Conservation (phyloP, 2,113 vertebrate genomes). For the Oenanthe oenanthe region DNA sequence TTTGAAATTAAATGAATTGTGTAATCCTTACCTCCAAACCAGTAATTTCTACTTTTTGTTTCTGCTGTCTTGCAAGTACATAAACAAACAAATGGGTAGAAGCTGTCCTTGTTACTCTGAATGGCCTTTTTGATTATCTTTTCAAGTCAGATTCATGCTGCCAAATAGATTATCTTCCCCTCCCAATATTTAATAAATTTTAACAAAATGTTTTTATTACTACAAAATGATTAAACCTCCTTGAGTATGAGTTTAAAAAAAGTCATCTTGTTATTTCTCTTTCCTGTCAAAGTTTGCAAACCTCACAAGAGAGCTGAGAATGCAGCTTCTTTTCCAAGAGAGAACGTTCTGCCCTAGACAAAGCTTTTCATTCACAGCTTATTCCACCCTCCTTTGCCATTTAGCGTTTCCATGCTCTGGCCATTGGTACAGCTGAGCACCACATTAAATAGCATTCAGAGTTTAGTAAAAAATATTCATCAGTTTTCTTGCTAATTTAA, state of each 20-base stretch:
- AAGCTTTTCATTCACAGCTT: neutral
- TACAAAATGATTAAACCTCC: neutral
- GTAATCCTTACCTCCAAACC: neutral
- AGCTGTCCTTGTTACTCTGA: neutral
- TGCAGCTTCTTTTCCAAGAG: neutral
- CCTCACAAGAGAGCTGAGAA: neutral
- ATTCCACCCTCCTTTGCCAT: neutral
- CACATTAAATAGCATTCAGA: neutral
- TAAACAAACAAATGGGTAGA: neutral
- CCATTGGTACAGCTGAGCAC: neutral
- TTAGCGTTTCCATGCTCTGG: neutral
- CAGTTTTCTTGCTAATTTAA: neutral
- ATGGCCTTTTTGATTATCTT: neutral
- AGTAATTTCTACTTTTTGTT: neutral
- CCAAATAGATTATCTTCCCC: neutral
- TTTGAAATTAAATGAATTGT: neutral
- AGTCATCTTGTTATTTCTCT: neutral
- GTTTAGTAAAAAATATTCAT: neutral
- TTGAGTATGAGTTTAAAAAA: neutral
- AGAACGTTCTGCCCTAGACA: rapidly evolving
- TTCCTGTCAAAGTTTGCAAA: neutral
- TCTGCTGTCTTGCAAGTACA: neutral
- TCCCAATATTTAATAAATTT: neutral
- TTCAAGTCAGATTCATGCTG: neutral
- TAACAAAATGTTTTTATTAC: neutral